Percentiles rank a stretch among this genome's conserved stretches.
Conservation (phyloP, 1,140 invertebrate genomes). For the Geopemphigus sp. region DNA sequence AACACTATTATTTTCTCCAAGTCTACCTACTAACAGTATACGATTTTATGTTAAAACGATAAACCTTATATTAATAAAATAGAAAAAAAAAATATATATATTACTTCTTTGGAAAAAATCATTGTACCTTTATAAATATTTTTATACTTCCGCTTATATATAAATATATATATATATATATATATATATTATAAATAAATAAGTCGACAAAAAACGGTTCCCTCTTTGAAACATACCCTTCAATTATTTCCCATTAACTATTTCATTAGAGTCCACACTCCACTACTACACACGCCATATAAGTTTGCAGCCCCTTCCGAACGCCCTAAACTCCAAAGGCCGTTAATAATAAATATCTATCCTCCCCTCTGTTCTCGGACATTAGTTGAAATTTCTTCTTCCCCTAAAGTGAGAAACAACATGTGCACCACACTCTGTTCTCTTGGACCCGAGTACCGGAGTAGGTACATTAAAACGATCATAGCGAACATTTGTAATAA, state of each 20-base stretch:
- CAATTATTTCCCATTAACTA: slow-evolving; percentile 36
- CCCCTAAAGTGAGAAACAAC: slow-evolving; percentile 40
- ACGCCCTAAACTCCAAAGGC: slow-evolving; percentile 17
- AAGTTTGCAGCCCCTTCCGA: slow-evolving; percentile 12
- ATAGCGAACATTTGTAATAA: neutral
- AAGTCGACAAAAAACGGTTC: neutral
- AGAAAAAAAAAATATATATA: neutral
- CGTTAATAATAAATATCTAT: slow-evolving; percentile 45
- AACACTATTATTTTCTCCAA: neutral
- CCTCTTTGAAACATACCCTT: neutral
- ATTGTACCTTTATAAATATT: neutral
- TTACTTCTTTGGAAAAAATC: neutral
- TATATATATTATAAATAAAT: neutral
- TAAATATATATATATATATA: no score
- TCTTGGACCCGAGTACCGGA: neutral
- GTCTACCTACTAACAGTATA: no score
- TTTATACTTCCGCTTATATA: neutral
- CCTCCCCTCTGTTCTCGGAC: neutral
- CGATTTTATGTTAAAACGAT: neutral
- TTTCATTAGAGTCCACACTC: slow-evolving; percentile 27
- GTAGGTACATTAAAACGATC: slow-evolving; percentile 17
- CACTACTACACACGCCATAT: neutral
- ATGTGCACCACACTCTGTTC: slow-evolving; percentile 27
- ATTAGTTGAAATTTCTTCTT: slow-evolving; percentile 35
- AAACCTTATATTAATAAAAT: neutral